Evolutionary conservation across 1,140 invertebrate genomes (phyloP), one percentile per base, ranked within the genome.

Genomic region (Neotoxoptera formosana): DNA sequence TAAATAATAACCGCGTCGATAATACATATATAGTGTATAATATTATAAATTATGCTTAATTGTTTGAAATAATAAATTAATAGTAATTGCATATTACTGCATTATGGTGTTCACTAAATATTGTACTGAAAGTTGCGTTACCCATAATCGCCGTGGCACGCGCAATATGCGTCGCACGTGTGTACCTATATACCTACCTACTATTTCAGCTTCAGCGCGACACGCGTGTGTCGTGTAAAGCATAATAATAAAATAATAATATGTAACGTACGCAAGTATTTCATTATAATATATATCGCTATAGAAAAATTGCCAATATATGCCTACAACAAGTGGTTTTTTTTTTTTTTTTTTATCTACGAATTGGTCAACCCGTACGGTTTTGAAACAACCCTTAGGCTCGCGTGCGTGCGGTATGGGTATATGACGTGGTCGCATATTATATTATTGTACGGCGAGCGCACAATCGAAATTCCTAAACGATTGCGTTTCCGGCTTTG

Each of bases 351-450:
- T 86, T 47, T 47, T 30, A 47, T 14, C 30, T 6, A 7, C n/a
- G 47, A 51, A 36, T 89, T 23, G 48, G 21, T 47, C 48, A 47
- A 89, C n/a, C 53, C 21, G 20, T n/a, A 53, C 7, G 2, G 21
- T 89, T 53, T 53, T 53, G 87, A 89, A 89, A 89, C 87, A 53
- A 36, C 48, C 48, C 87, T 53, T 51, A 20, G n/a, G 84, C 45
- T 11, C 23, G 47, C 47, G 30, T 41, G 41, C 41, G 41, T 41
- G 41, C 41, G 41, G 41, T 41, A 41, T 41, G 41, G 41, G 41
- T 41, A 41, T 41, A 84, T 84, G 23, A 25, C n/a, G 60, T n/a
- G n/a, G n/a, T 41, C 21, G 84, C 23, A 25, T 34, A n/a, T 34
- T 41, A 41, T 41, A 41, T 41, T 41, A 34, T 41, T 41, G 81